Conservation (phyloP, 2,113 vertebrate genomes). For the Ptyas mucosa region DNA sequence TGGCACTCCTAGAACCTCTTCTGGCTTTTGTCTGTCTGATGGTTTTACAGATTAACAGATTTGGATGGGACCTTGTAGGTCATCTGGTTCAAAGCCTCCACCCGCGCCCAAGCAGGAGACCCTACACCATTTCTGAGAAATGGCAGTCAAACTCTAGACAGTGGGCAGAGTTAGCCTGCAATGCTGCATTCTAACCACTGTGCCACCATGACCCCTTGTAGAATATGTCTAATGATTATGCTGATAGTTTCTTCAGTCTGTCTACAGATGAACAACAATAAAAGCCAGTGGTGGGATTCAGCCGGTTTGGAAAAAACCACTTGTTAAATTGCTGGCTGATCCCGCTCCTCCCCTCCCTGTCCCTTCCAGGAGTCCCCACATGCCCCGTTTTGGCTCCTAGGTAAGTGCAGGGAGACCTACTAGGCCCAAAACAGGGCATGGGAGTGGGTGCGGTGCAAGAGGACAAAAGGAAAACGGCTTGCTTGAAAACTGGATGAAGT, state of each 20-base stretch:
- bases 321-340: too few relatives aligned
- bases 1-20: not conserved
- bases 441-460: not conserved
- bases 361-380: too few relatives aligned
- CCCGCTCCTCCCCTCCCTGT: too few relatives aligned
- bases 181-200: not conserved
- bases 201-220: fast-evolving
- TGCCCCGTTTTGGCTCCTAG: too few relatives aligned
- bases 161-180: not conserved
- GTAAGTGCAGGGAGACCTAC: too few relatives aligned
- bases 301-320: too few relatives aligned
- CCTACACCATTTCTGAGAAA: too few relatives aligned
- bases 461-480: not conserved
- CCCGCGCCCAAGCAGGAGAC: too few relatives aligned
- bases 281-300: not conserved
- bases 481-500: not conserved
- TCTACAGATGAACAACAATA: not conserved
- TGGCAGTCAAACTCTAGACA: not conserved
- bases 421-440: too few relatives aligned
- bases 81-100: too few relatives aligned
- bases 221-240: not conserved
- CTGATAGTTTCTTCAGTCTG: not conserved
- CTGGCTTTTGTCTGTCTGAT: not conserved
- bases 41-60: not conserved
- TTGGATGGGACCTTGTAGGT: too few relatives aligned